phyloP scores from a whole-genome alignment of 2,797 vertebrate species.

The Cyprinodon diabolis region DNA sequence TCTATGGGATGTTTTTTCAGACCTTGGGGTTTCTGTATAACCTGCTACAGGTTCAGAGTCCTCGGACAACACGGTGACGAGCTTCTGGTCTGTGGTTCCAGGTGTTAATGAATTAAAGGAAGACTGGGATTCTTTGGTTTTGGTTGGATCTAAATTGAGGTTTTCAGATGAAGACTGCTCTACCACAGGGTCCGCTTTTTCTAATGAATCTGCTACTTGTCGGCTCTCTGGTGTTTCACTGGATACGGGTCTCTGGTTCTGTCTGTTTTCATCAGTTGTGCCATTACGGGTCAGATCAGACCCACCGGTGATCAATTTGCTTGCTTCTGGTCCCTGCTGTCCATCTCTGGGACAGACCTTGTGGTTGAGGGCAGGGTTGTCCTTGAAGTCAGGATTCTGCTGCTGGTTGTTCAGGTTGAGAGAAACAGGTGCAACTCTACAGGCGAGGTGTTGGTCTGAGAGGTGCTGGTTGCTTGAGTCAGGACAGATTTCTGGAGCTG shows the following conservation, averaged over 20 bases:
- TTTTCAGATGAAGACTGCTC: not conserved
- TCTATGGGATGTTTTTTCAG: not conserved
- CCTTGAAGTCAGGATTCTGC: conserved; percentile 33
- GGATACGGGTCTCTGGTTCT: not conserved
- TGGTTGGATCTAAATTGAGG: not conserved
- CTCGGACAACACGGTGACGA: not conserved
- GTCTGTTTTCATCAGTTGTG: not conserved
- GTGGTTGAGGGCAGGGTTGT: conserved; percentile 52
- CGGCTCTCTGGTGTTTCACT: not conserved
- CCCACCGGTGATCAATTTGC: conserved; percentile 45
- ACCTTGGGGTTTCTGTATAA: not conserved
- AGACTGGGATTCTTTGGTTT: not conserved
- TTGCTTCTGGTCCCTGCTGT: conserved; percentile 23
- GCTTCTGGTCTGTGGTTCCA: not conserved
- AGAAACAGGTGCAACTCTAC: not conserved
- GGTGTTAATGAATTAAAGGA: too few relatives aligned
- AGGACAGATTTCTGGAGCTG: not conserved
- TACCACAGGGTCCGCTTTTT: not conserved
- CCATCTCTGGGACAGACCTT: not conserved
- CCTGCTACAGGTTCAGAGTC: not conserved
- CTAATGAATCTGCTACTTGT: conserved; percentile 35
- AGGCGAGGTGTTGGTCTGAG: not conserved
- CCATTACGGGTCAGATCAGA: conserved; percentile 8
- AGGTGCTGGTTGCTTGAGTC: not conserved
- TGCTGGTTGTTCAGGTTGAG: not conserved